Evolutionary conservation across 92 coral and sea anemone species (phyloP).

Genomic region (Zoanthus sansibaricus): DNA sequence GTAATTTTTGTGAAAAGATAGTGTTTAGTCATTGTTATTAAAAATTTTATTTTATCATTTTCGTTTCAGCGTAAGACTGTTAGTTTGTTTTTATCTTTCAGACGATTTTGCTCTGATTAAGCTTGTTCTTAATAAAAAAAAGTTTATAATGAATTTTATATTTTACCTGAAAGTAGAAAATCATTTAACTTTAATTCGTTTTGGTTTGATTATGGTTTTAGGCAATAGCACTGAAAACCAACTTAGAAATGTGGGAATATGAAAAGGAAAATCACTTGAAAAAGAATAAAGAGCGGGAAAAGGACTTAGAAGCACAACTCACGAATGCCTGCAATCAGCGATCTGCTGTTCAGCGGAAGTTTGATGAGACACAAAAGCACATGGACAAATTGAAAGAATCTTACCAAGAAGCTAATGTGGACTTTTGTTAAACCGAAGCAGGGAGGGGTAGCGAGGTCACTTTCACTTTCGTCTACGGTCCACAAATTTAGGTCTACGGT

Average conservation of each 20-base stretch:
- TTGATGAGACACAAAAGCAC: slow-evolving; percentile 45
- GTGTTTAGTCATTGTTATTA: too few species aligned
- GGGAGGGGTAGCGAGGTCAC: too few species aligned
- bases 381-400: slow-evolving; percentile 33
- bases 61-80: too few species aligned
- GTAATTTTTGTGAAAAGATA: too few species aligned
- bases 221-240: slow-evolving; percentile 50
- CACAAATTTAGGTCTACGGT: too few species aligned
- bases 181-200: neutral
- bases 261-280: slow-evolving; percentile 22
- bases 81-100: too few species aligned
- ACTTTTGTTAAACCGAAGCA: too few species aligned
- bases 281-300: slow-evolving; percentile 56
- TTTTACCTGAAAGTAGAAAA: neutral
- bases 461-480: too few species aligned
- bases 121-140: too few species aligned
- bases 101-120: too few species aligned
- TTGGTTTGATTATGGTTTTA: neutral
- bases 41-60: too few species aligned
- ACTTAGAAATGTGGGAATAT: slow-evolving; percentile 42
- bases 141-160: too few species aligned
- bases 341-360: slow-evolving; percentile 40
- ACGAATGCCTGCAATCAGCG: slow-evolving; percentile 47
- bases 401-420: slow-evolving; percentile 26
- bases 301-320: slow-evolving; percentile 44